Percentiles rank a stretch among this genome's conserved stretches.
These are phyloP conservation scores for Ameiurus melas DNA, from an alignment of 2,113 vertebrate genomes.

Conservation along the genomic window DNA sequence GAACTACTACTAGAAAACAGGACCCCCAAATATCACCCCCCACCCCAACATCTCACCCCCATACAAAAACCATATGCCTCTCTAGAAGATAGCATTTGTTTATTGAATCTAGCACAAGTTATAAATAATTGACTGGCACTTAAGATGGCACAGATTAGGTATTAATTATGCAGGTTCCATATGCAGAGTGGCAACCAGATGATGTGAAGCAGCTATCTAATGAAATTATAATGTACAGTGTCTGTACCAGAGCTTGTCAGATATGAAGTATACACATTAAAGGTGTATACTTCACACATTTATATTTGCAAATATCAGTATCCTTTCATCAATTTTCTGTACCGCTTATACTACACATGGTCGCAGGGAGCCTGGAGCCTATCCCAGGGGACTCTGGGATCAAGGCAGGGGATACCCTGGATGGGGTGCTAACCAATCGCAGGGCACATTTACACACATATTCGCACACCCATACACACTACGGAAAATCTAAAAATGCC, in stretches of 20 bases:
- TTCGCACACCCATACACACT: too few species aligned
- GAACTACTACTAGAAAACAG: conserved; percentile 10
- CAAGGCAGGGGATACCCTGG: too few species aligned
- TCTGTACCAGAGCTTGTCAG: background rate
- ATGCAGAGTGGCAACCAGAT: conserved; percentile 20
- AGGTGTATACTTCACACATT: background rate
- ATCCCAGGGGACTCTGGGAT: too few species aligned
- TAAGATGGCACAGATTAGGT: background rate
- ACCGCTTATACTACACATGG: too few species aligned
- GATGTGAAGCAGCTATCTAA: background rate
- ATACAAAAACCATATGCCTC: background rate
- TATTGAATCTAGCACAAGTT: conserved; percentile 1
- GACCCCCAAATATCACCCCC: too few species aligned
- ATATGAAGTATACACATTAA: background rate
- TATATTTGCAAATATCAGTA: background rate
- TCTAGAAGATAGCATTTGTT: background rate
- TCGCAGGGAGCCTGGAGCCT: too few species aligned
- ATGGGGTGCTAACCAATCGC: too few species aligned
- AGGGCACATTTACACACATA: too few species aligned
- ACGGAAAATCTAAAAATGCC: too few species aligned
- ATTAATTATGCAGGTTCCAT: conserved; percentile 13
- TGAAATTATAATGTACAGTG: conserved; percentile 2
- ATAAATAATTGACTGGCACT: conserved; percentile 10
- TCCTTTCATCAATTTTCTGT: too few species aligned
- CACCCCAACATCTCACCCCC: background rate